Base-by-base conservation (phyloP, 1,140 invertebrate species). In the roundworm (Caenorhabditis elegans) region DNA sequence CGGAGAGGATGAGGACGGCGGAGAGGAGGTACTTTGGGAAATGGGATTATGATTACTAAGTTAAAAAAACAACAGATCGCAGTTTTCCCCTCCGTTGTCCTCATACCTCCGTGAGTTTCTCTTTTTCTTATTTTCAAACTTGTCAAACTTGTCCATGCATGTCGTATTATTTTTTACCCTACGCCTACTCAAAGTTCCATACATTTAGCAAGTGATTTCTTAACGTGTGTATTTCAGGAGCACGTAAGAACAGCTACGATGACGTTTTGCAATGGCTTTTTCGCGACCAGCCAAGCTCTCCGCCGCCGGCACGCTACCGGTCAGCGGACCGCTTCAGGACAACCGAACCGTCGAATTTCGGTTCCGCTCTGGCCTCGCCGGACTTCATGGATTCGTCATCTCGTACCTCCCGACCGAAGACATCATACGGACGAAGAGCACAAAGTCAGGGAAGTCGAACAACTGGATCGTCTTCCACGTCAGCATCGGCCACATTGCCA, bases 251-350 rank as follows among this genome's bases (percentile, higher is more conserved):
- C 78, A 85, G 84, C 85, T 87, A 83, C 80, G 85, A 87, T 51
- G 86, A 87, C 48, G 86, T 87, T 36, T 53, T 88, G n/a, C 76
- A 87, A 70, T 87, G 86, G 86, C 84, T 87, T 79, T 84, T 87
- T 75, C 85, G 85, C 75, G 86, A 88, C 84, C 85, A 86, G 55
- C 80, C 86, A 49, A 82, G 78, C 39, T 84, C 70, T 82, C 86
- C 86, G 78, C 84, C 60, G 22, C 60, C 60, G 60, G 31, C 53
- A 53, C 84, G 51, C 49, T 48, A 78, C 24, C 76, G 76, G 19
- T 77, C 76, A 17, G 76, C 76, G 26, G 46, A 77, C 43, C 46
- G 46, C 43, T 51, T 49, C 76, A 13, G 28, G 15, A 11, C 76
- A 24, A 11, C 48, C 76, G 31, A 47, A 19, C 13, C 55, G 78